Evolutionary conservation across 2,888 invertebrate genomes (phyloP), one percentile per base, ranked within the genome.

Genomic region (Perizoma affinitatum): DNA sequence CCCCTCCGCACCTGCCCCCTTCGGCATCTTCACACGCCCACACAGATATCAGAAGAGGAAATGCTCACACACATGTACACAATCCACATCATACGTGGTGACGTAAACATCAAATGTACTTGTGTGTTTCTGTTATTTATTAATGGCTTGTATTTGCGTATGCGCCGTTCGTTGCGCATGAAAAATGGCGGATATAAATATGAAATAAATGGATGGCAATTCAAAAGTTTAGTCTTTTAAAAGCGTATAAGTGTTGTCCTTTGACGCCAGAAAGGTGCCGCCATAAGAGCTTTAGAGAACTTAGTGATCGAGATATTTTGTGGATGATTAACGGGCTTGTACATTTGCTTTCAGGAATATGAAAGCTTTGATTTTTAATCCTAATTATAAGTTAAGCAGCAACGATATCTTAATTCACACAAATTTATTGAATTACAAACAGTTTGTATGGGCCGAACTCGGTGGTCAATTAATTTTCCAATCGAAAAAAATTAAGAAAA

Each of bases 41-140:
- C 78, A 78, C 71, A 75, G 64, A 75, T 67, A 72, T 61, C 69
- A 68, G 68, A 69, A 73, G 75, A 88, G 86, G 85, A 84, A 84
- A 83, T 80, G 62, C 75, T 72, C 78, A 68, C 71, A 74, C 78
- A 78, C 74, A 74, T 65, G 53, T 63, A 62, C 63, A 71, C 60
- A 38, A 47, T 41, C 60, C 50, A 60, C 67, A 54, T 59, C 61
- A 55, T 68, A 78, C 69, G 67, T 61, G 65, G 73, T 82, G 83
- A 86, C 83, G 83, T 83, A 80, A 76, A 74, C 68, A 79, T 78
- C 71, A 75, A 72, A 73, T 76, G 73, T 76, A 71, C 59, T 78
- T 85, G 84, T 87, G 86, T 85, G 86, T 82, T 81, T 85, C 77
- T 83, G 83, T 89, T 83, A 90, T 88, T 88, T 89, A 90, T 90